Evolutionary conservation across 1,140 invertebrate genomes (phyloP).

Genomic region (Dreissena rostriformis): DNA sequence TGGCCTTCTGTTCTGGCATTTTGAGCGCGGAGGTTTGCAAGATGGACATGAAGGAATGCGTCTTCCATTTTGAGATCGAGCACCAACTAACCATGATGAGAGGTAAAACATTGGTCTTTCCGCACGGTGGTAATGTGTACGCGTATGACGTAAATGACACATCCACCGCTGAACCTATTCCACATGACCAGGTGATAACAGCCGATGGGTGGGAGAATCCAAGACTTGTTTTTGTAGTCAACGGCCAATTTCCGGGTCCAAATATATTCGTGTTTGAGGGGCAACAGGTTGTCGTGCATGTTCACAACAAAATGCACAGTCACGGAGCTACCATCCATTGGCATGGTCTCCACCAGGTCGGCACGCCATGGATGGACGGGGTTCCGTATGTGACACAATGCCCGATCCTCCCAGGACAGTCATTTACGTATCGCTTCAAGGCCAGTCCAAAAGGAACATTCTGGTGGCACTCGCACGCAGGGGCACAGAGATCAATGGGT

Average conservation of each 20-base stretch:
- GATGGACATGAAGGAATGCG: constrained; percentile 58
- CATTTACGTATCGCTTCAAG: constrained; percentile 90
- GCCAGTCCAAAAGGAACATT: constrained; percentile 73
- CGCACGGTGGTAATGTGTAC: constrained; percentile 66
- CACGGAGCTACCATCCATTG: constrained; percentile 95
- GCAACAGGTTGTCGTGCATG: too few relatives aligned
- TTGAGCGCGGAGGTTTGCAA: constrained; percentile 39
- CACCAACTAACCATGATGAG: constrained; percentile 69
- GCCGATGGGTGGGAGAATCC: constrained; percentile 71
- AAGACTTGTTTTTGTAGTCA: constrained; percentile 64
- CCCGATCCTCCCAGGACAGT: constrained; percentile 91
- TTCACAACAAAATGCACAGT: too few relatives aligned
- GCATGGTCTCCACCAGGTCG: constrained; percentile 91
- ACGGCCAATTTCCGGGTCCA: constrained; percentile 76
- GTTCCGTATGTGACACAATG: constrained; percentile 95
- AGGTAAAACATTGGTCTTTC: constrained; percentile 50
- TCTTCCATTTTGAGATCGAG: constrained; percentile 62
- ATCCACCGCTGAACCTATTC: constrained; percentile 52
- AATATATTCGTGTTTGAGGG: too few relatives aligned
- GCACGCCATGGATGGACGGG: constrained; percentile 94
- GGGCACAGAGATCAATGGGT: constrained; percentile 71
- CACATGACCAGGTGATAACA: constrained; percentile 64
- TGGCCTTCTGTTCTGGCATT: too few relatives aligned
- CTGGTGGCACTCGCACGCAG: constrained; percentile 79
- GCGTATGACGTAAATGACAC: constrained; percentile 65